Evolutionary conservation across 2,888 invertebrate genomes (phyloP).

Genomic region (Dicyrtomina minuta): DNA sequence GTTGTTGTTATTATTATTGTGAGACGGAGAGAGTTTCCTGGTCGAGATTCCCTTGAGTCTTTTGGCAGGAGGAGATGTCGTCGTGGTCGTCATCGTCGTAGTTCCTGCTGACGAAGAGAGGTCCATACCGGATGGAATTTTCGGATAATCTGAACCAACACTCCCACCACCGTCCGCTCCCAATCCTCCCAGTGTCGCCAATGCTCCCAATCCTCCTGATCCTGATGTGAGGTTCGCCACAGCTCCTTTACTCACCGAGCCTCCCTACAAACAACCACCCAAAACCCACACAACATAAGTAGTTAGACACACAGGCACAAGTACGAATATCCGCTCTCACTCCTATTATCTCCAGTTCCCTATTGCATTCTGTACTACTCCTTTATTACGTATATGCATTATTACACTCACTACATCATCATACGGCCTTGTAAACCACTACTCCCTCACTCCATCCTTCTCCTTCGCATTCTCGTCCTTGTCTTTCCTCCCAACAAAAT

Average conservation of each 20-base stretch:
- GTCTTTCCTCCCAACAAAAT: too few species aligned
- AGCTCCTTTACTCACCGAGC: background rate
- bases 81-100: background rate
- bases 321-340: too few species aligned
- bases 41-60: constrained; percentile 28
- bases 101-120: constrained; percentile 36
- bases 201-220: constrained; percentile 28
- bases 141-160: constrained; percentile 35
- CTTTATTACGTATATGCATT: too few species aligned
- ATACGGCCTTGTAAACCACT: too few species aligned
- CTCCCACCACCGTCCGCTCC: constrained; percentile 26
- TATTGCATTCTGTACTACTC: too few species aligned
- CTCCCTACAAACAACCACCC: constrained; percentile 12
- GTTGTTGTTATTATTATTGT: constrained; percentile 14
- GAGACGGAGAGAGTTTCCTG: constrained; percentile 24
- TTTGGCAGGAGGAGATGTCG: constrained; percentile 22
- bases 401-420: too few species aligned
- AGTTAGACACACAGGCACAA: too few species aligned
- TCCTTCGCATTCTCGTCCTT: too few species aligned
- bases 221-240: background rate
- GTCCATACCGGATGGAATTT: constrained; percentile 46
- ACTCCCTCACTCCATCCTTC: too few species aligned
- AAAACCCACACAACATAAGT: background rate
- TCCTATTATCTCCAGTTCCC: too few species aligned
- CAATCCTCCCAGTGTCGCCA: constrained; percentile 34